Evolutionary conservation across 2,797 vertebrate genomes (phyloP), one percentile per base, ranked within the genome.

Genomic region (Sebastiscus albofasciatus): DNA sequence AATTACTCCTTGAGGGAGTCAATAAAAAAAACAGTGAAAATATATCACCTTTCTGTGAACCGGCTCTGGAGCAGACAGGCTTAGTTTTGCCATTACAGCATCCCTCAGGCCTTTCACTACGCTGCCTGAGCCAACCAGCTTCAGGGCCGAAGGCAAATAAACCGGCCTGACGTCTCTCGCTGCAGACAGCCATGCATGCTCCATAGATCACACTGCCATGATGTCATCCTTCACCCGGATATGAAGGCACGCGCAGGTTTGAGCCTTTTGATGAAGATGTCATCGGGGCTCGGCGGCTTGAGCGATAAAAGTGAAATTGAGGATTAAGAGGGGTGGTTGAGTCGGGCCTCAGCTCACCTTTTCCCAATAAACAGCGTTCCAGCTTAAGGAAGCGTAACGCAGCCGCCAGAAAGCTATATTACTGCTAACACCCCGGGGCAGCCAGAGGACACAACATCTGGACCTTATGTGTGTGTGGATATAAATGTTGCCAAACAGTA

Each of bases 371-470:
- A 87, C 79, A 72, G 79, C 2, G 22, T 60, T 89, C 78, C 71
- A 75, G 62, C 49, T 88, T 76, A 66, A 85, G 84, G 72, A 78
- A 87, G 82, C 66, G 27, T 64, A 74, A 83, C 26, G 11, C 64
- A 77, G 83, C 75, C 76, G n/a, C 60, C 72, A 60, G 70, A 79
- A 72, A 82, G 71, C 81, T 66, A 75, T 39, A 59, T 72, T 80
- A 80, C 75, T 77, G 77, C 82, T 75, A 64, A 84, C 79, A 77
- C 67, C 42, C 9, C 26, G 39, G 88, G 88, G 86, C 92, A 83
- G 87, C 92, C 91, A 93, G 77, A 90, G 93, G 90, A 94, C 91
- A 84, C 83, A 84, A 86, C 93, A 92, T 94, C 90, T 94, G 94
- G 93, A 89, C 82, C 61, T 84, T 75, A 72, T 83, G 36, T 65